phyloP scores from a whole-genome alignment of 23 tunicate species.

The Clavelina lepadiformis region DNA sequence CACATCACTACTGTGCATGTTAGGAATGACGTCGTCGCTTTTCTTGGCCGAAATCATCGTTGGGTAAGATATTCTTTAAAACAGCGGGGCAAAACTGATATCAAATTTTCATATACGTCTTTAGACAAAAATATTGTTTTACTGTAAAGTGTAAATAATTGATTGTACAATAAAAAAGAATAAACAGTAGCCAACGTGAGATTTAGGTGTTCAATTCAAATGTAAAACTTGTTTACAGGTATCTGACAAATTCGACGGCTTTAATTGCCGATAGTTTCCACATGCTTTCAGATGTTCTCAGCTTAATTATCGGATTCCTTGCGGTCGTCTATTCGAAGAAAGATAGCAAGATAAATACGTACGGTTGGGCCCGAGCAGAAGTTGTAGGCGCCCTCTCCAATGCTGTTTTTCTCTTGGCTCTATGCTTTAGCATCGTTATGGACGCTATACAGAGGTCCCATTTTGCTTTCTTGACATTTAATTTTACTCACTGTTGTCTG shows the following conservation, averaged over 20 bases:
- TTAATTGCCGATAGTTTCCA: slow-evolving; percentile 82
- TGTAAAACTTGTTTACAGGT: slow-evolving; percentile 46
- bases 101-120: no score
- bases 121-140: neutral
- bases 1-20: slow-evolving; percentile 33
- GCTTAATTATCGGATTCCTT: slow-evolving; percentile 47
- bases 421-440: slow-evolving; percentile 60
- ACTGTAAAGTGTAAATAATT: no score
- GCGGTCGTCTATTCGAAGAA: slow-evolving; percentile 50
- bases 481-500: no score
- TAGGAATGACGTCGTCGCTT: slow-evolving; percentile 35
- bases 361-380: slow-evolving; percentile 74
- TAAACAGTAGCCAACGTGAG: no score
- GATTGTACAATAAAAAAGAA: no score
- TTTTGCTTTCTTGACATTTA: no score
- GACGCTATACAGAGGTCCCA: slow-evolving; percentile 79
- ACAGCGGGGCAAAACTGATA: neutral
- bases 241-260: slow-evolving; percentile 67
- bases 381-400: slow-evolving; percentile 70
- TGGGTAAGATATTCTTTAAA: slow-evolving; percentile 36
- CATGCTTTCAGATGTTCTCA: slow-evolving; percentile 75
- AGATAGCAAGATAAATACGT: slow-evolving; percentile 59
- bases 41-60: slow-evolving; percentile 64
- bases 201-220: no score
- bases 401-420: slow-evolving; percentile 69